Conservation (phyloP, 2,888 invertebrate genomes). For the Pollenia labialis region DNA sequence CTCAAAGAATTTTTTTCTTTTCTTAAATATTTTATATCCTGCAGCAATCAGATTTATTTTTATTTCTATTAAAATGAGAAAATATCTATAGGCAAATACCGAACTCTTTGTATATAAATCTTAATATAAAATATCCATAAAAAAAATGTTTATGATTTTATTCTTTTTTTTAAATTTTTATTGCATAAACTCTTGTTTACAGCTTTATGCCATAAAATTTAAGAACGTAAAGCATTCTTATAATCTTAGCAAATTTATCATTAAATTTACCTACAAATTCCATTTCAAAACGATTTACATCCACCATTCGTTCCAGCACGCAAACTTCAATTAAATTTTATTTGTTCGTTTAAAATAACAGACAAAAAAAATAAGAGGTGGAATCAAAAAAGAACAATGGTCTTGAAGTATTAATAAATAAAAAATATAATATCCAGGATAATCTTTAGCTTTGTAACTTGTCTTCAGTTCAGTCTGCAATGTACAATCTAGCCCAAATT, state of each 20-base stretch:
- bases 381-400: neutral
- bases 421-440: too few relatives aligned
- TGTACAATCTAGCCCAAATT: too few relatives aligned
- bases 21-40: neutral
- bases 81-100: neutral
- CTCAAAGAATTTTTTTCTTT: neutral
- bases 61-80: neutral
- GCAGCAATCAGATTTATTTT: neutral
- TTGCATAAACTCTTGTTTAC: neutral
- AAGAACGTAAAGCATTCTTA: neutral
- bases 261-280: constrained; percentile 27
- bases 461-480: too few relatives aligned
- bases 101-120: neutral
- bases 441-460: too few relatives aligned
- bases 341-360: neutral
- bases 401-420: neutral
- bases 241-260: constrained; percentile 14
- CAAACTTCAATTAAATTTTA: constrained; percentile 8
- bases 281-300: constrained; percentile 16
- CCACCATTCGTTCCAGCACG: neutral
- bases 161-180: constrained; percentile 6
- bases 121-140: neutral
- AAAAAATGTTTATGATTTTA: neutral
- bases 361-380: too few relatives aligned
- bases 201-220: neutral